Conservation (phyloP, 2,888 invertebrate species). For the Eupeodes latifasciatus region DNA sequence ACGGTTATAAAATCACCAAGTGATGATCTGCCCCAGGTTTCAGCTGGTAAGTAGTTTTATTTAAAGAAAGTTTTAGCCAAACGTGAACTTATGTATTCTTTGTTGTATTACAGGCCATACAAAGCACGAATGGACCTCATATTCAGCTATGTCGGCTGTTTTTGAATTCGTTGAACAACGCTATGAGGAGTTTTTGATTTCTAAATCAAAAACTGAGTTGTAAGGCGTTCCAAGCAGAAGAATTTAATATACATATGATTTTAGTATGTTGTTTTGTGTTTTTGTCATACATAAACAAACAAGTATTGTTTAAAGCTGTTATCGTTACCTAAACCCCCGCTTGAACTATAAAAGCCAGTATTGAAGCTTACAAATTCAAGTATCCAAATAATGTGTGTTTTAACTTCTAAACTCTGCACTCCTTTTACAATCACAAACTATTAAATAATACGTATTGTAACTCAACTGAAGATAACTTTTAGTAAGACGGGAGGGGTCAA, state of each 20-base stretch:
- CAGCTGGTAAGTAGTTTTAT: constrained; percentile 85
- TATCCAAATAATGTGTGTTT: too few species aligned
- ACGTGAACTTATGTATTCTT: background rate
- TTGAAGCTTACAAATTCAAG: too few species aligned
- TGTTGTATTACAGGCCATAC: constrained; percentile 85
- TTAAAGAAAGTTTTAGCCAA: too few species aligned
- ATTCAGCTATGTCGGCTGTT: constrained; percentile 87
- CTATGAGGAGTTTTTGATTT: constrained; percentile 29
- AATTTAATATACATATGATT: background rate
- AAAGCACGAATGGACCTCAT: constrained; percentile 90
- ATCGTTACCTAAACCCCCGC: too few species aligned
- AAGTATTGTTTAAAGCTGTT: too few species aligned
- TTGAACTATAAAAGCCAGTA: too few species aligned
- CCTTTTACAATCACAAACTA: too few species aligned
- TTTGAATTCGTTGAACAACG: constrained; percentile 86
- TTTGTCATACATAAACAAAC: background rate
- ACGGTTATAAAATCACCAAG: constrained; percentile 84
- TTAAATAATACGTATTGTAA: too few species aligned
- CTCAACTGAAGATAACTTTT: too few species aligned
- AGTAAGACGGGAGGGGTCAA: too few species aligned
- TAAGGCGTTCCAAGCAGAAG: background rate
- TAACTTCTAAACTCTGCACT: too few species aligned
- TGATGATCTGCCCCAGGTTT: constrained; percentile 86
- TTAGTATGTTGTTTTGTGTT: background rate
- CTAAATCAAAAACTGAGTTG: constrained; percentile 58